phyloP scores from a whole-genome alignment of 2,888 invertebrate species.

The Pandemis heparana region DNA sequence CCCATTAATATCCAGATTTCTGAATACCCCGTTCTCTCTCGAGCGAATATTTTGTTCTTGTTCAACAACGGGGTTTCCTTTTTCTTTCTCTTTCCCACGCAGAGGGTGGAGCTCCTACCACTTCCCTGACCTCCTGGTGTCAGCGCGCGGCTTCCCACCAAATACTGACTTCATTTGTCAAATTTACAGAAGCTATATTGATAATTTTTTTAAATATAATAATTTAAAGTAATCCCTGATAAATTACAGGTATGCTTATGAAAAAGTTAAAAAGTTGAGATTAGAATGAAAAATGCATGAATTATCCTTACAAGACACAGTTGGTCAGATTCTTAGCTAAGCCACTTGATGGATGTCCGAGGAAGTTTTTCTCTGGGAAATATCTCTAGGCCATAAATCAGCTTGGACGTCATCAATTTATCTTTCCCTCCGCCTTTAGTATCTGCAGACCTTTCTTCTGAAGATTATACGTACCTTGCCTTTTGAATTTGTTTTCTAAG shows the following conservation, averaged over 20 bases:
- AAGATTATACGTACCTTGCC: conserved; percentile 24
- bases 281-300: conserved; percentile 51
- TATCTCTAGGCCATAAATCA: conserved; percentile 66
- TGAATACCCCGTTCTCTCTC: conserved; percentile 41
- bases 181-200: conserved; percentile 19
- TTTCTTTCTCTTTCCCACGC: conserved; percentile 46
- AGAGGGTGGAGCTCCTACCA: conserved; percentile 46
- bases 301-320: conserved; percentile 42
- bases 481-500: not conserved
- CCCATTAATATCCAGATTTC: conserved; percentile 45
- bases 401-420: conserved; percentile 61
- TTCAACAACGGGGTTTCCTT: conserved; percentile 45
- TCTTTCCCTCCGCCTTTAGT: conserved; percentile 56
- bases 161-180: conserved; percentile 51
- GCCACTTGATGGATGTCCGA: conserved; percentile 58
- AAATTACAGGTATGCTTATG: conserved; percentile 44
- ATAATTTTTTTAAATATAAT: conserved; percentile 45
- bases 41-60: conserved; percentile 46
- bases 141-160: conserved; percentile 45
- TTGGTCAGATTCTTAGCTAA: conserved; percentile 51
- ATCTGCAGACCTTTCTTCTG: conserved; percentile 47
- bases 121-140: conserved; percentile 47
- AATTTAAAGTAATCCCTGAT: conserved; percentile 7
- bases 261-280: conserved; percentile 45
- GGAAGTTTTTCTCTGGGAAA: conserved; percentile 53